Evolutionary conservation across 2,797 vertebrate genomes (phyloP).

Genomic region (Centropyge bicolor): DNA sequence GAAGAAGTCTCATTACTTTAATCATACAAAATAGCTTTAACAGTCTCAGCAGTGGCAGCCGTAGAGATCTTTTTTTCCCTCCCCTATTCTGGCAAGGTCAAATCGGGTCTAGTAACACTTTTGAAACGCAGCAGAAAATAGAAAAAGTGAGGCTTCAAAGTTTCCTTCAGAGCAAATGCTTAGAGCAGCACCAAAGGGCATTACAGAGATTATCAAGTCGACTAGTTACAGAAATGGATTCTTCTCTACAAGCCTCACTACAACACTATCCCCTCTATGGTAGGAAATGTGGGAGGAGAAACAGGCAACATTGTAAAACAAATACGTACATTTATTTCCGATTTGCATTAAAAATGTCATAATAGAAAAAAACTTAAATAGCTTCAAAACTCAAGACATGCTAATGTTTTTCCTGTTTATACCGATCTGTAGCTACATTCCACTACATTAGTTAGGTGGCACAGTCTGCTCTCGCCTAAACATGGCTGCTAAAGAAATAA

Average conservation of each 20-base stretch:
- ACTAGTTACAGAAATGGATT: conserved; percentile 76
- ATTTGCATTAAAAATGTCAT: conserved; percentile 11
- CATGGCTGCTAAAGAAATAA: conserved; percentile 66
- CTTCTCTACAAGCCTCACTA: conserved; percentile 52
- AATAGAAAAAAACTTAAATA: not conserved
- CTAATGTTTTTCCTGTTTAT: conserved; percentile 48
- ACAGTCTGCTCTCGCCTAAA: conserved; percentile 54
- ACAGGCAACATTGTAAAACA: conserved; percentile 24
- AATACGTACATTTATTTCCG: not conserved
- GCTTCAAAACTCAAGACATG: not conserved
- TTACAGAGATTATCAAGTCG: conserved; percentile 77
- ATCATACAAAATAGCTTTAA: conserved; percentile 78
- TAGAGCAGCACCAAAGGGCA: conserved; percentile 80
- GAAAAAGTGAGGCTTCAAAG: conserved; percentile 73
- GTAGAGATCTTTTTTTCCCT: conserved; percentile 31
- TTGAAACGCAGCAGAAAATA: conserved; percentile 76
- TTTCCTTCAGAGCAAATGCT: conserved; percentile 78
- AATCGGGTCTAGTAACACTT: conserved; percentile 73
- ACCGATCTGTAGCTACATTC: conserved; percentile 53
- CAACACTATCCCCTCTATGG: conserved; percentile 33
- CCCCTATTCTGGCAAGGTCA: conserved; percentile 71
- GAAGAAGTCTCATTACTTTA: conserved; percentile 78
- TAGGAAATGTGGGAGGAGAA: conserved; percentile 31
- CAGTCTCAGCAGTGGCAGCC: conserved; percentile 68
- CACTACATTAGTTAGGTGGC: conserved; percentile 63